Evolutionary conservation across 30 jellyfish, hydroid and myxozoan species (phyloP).

Genomic region (Euphysa ruthae): DNA sequence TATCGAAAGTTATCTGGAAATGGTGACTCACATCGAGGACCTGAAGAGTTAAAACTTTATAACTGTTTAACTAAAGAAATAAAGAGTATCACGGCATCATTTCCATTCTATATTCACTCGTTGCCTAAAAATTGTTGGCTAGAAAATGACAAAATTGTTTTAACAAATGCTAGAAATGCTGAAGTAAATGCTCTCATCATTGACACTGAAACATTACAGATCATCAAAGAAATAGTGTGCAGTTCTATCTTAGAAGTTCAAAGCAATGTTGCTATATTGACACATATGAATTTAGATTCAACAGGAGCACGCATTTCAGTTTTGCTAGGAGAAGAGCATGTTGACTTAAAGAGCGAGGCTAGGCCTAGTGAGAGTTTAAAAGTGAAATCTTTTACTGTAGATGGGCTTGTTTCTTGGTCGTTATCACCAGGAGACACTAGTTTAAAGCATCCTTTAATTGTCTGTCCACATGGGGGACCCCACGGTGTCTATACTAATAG

Average conservation of each 20-base stretch:
- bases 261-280: background rate
- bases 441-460: constrained; percentile 23
- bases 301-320: constrained; percentile 1
- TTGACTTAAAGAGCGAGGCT: too few relatives aligned
- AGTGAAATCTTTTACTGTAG: background rate
- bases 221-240: background rate
- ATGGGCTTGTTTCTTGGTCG: background rate
- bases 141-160: background rate
- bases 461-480: constrained; percentile 56
- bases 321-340: background rate
- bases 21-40: constrained; percentile 66
- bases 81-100: background rate
- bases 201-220: constrained; percentile 1
- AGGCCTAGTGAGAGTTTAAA: background rate
- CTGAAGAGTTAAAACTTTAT: constrained; percentile 41
- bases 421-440: background rate
- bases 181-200: background rate
- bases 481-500: constrained; percentile 15
- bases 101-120: constrained; percentile 16
- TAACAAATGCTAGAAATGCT: background rate
- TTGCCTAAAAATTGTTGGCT: constrained; percentile 36
- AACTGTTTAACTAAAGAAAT: background rate
- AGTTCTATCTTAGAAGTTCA: constrained; percentile 1
- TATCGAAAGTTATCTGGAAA: constrained; percentile 20
- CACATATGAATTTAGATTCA: constrained; percentile 11